These are phyloP conservation scores for Proctacanthus coquilletti DNA, from an alignment of 1,140 invertebrate genomes.

Conservation along the genomic window DNA sequence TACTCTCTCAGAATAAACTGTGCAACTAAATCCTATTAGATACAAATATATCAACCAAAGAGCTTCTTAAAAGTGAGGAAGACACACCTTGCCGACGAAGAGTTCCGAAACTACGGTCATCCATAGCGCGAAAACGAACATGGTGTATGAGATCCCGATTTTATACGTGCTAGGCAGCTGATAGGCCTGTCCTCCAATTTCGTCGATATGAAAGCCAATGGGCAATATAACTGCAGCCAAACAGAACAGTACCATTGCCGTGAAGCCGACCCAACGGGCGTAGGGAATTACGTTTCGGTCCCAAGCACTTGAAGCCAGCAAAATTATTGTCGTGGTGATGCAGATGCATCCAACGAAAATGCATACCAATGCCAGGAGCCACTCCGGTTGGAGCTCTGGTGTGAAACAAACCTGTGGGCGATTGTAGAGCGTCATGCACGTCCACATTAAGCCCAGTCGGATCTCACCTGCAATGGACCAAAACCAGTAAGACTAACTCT, in stretches of 20 bases:
- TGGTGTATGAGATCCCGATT: slow-evolving; percentile 89
- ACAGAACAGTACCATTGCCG: slow-evolving; percentile 92
- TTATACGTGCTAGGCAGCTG: slow-evolving; percentile 89
- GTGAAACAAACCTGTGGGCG: slow-evolving; percentile 75
- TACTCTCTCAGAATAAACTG: too few species aligned
- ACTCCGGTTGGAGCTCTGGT: slow-evolving; percentile 73
- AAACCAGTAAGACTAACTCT: too few species aligned
- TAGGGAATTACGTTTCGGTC: slow-evolving; percentile 79
- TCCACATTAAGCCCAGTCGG: slow-evolving; percentile 80
- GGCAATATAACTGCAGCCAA: slow-evolving; percentile 90
- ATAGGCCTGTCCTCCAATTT: slow-evolving; percentile 90
- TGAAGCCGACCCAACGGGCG: slow-evolving; percentile 89
- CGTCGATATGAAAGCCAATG: slow-evolving; percentile 87
- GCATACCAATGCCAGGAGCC: slow-evolving; percentile 77
- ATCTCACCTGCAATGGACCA: slow-evolving; percentile 47
- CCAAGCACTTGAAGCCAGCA: slow-evolving; percentile 78
- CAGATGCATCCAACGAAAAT: slow-evolving; percentile 87
- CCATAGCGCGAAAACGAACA: slow-evolving; percentile 89
- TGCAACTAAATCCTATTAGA: too few species aligned
- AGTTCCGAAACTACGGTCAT: slow-evolving; percentile 91
- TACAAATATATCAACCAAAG: too few species aligned
- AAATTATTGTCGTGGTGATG: slow-evolving; percentile 78
- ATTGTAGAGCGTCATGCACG: slow-evolving; percentile 84
- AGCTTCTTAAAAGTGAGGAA: slow-evolving; percentile 75
- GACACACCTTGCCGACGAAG: slow-evolving; percentile 94